A percentile compares a stretch with the other conserved stretches of the same genome.
Evolutionary conservation across 92 coral and sea anemone genomes (phyloP).

Genomic region (Palythoa grandiflora): DNA sequence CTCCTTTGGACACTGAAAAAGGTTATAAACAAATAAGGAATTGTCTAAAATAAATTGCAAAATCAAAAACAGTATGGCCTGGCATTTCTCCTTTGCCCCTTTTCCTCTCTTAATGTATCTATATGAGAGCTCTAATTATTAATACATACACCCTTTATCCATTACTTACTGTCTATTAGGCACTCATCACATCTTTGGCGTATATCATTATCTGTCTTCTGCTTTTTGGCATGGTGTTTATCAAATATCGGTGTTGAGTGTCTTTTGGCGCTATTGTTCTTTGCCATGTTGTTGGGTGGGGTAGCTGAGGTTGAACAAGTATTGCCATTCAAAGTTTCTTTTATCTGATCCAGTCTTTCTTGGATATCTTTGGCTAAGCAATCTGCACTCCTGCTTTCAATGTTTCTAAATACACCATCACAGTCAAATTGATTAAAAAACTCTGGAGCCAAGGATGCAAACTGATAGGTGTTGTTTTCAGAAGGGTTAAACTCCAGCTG

Average conservation of each 20-base stretch:
- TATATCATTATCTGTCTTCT: slow-evolving; percentile 31
- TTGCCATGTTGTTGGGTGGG: slow-evolving; percentile 15
- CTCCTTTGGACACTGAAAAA: no score
- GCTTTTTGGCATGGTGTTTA: slow-evolving; percentile 6
- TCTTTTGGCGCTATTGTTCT: slow-evolving; percentile 2
- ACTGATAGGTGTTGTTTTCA: slow-evolving; percentile 8
- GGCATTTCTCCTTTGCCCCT: neutral
- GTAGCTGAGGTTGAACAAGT: neutral
- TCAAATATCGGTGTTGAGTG: slow-evolving; percentile 8
- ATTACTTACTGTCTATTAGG: slow-evolving; percentile 44
- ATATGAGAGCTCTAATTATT: neutral
- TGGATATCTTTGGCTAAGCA: slow-evolving; percentile 21
- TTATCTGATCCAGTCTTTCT: neutral
- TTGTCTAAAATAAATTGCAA: no score
- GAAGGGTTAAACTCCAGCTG: slow-evolving; percentile 31
- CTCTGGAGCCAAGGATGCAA: slow-evolving; percentile 15
- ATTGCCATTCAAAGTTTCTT: no score
- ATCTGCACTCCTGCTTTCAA: slow-evolving; percentile 19
- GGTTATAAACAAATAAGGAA: no score
- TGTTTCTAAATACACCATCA: slow-evolving; percentile 27
- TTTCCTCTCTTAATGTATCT: neutral
- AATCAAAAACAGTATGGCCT: neutral
- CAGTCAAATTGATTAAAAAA: slow-evolving; percentile 46
- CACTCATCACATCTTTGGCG: slow-evolving; percentile 37
- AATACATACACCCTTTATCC: neutral